Conservation (phyloP, 2,888 invertebrate species). For the Danaus chrysippus region DNA sequence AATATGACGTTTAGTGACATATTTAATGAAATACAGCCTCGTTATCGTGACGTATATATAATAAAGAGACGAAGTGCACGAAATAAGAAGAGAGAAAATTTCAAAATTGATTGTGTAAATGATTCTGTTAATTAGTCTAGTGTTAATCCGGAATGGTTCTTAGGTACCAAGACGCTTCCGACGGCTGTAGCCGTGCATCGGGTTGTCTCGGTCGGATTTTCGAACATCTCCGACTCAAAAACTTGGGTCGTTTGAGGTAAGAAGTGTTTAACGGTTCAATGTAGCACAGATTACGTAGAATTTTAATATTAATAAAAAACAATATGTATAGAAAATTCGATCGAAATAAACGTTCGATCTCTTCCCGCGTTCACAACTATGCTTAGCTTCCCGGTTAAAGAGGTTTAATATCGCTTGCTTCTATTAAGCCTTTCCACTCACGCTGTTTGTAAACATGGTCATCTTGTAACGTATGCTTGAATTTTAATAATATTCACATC, state of each 20-base stretch:
- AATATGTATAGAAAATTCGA: conserved; percentile 27
- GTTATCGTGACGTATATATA: too few relatives aligned
- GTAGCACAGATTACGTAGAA: conserved; percentile 26
- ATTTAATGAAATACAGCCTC: too few relatives aligned
- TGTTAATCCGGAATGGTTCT: conserved; percentile 64
- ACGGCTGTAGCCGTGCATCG: conserved; percentile 68
- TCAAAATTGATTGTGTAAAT: conserved; percentile 11
- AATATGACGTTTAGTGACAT: too few relatives aligned
- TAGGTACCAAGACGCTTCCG: conserved; percentile 72
- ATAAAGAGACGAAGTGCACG: neutral
- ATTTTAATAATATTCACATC: conserved; percentile 11
- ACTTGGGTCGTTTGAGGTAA: conserved; percentile 74
- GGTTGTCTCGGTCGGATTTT: conserved; percentile 71
- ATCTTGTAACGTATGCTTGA: conserved; percentile 11
- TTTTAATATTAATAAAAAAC: conserved; percentile 11
- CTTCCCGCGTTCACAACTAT: conserved; percentile 11
- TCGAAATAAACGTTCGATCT: conserved; percentile 26
- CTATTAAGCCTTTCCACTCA: neutral
- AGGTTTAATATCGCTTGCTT: conserved; percentile 6
- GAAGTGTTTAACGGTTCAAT: conserved; percentile 43
- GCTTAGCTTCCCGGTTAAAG: conserved; percentile 11
- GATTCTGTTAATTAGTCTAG: conserved; percentile 29
- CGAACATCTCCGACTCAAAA: conserved; percentile 73
- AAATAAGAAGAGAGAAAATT: neutral
- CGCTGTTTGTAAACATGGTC: conserved; percentile 2